Evolutionary conservation across 2,797 vertebrate species (phyloP), one percentile per base, ranked within the genome.

Genomic region (Lerista edwardsae): DNA sequence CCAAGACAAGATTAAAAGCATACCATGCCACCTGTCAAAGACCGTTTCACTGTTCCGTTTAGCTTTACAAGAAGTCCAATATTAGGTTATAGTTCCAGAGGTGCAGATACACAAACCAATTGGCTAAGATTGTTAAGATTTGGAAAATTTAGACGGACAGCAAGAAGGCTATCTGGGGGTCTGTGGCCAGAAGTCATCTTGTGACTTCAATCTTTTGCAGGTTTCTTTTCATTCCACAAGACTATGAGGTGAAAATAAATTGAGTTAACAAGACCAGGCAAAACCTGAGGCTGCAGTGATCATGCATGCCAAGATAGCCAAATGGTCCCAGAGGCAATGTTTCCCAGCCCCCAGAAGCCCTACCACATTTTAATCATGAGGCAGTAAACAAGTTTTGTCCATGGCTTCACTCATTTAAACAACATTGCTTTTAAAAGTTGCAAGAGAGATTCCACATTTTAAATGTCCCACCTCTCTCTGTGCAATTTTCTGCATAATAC

Each of bases 1-100:
- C 3, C 59, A 68, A 29, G 75, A 75, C 71, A 12, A 90, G 90
- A 86, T 84, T 76, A 87, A 36, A 79, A 51, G 19, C 2, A 12
- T 0, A 0, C 75, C 12, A n/a, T 2, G 9, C 31, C 3, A 84
- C 39, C 8, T 4, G 47, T 47, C 21, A 57, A 79, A 75, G n/a
- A 75, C 69, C 19, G 31, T 34, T 75, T 47, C 10, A 15, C 39
- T 76, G 68, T 39, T 57, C n/a, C 25, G 47, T 55, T 27, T 51
- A 21, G 25, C 12, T 67, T 34, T 23, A 61, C 36, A 83, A 68
- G n/a, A 74, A 83, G 67, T n/a, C 23, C 31, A 65, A 2, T 34
- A 7, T 14, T 31, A 71, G 25, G 64, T 15, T 64, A n/a, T 29
- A 44, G 34, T 17, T n/a, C 72, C 47, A 61, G 79, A 69, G 47